Evolutionary conservation across 2,888 invertebrate genomes (phyloP).

Genomic region (Cyaniris semiargus): DNA sequence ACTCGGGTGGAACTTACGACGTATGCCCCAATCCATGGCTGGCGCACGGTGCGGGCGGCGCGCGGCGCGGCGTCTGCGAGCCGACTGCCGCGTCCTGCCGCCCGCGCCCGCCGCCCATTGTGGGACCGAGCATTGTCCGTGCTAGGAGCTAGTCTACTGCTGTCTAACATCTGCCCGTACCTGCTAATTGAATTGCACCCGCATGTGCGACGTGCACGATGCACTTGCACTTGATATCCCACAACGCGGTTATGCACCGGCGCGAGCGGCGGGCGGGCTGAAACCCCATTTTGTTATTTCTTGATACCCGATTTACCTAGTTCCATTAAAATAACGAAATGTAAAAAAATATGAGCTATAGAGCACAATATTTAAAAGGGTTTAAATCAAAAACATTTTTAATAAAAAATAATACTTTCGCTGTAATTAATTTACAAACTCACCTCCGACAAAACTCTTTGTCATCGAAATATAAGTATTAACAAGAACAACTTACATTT

Average conservation of each 20-base stretch:
- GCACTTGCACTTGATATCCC: conserved; percentile 15
- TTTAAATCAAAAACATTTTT: too few species aligned
- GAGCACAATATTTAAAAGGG: too few species aligned
- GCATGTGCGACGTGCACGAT: conserved; percentile 13
- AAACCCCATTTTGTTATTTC: too few species aligned
- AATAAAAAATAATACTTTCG: too few species aligned
- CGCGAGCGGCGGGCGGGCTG: too few species aligned
- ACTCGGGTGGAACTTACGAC: conserved; percentile 65
- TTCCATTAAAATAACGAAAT: too few species aligned
- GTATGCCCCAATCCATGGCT: conserved; percentile 78
- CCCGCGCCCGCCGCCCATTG: conserved; percentile 65
- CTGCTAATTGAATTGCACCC: neutral
- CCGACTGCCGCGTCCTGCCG: conserved; percentile 75
- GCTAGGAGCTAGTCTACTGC: conserved; percentile 46
- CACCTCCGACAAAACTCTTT: too few species aligned
- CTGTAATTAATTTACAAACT: too few species aligned
- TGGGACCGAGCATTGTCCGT: conserved; percentile 59
- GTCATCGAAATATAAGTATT: too few species aligned
- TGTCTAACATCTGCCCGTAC: conserved; percentile 27
- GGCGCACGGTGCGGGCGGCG: conserved; percentile 54
- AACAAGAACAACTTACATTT: too few species aligned
- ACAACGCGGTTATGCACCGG: neutral
- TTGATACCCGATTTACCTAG: too few species aligned
- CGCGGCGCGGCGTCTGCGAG: conserved; percentile 72
- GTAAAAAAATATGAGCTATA: too few species aligned